A percentile compares a stretch with the other conserved stretches of the same genome.
These are phyloP conservation scores for Harpagifer antarcticus DNA, from an alignment of 2,797 vertebrate genomes.

Conservation along the genomic window DNA sequence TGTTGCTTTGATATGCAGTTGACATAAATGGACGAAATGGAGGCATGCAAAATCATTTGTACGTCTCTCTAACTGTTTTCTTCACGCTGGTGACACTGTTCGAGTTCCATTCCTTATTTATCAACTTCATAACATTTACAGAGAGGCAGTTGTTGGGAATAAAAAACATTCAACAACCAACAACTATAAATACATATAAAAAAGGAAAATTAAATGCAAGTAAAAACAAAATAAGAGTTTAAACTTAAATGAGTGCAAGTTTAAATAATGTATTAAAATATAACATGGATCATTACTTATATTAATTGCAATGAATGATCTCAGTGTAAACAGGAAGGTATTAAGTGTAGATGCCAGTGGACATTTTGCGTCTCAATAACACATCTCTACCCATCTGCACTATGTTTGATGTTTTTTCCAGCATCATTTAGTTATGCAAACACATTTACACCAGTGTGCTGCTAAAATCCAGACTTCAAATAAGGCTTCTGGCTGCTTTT, in stretches of 20 bases:
- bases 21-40: background rate
- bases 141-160: too few species aligned
- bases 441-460: slow-evolving; percentile 28
- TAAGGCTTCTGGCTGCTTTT: background rate
- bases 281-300: too few species aligned
- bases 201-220: too few species aligned
- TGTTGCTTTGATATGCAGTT: background rate
- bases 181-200: too few species aligned
- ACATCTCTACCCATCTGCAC: slow-evolving; percentile 28
- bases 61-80: background rate
- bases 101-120: too few species aligned
- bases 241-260: too few species aligned
- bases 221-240: too few species aligned
- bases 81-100: background rate
- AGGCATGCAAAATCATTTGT: slow-evolving; percentile 1
- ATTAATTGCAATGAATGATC: too few species aligned
- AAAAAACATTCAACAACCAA: too few species aligned
- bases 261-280: too few species aligned
- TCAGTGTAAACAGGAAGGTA: too few species aligned
- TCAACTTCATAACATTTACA: too few species aligned
- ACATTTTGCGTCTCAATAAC: slow-evolving; percentile 22
- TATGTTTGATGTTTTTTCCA: slow-evolving; percentile 38
- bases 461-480: slow-evolving; percentile 29
- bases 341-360: background rate
- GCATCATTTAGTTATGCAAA: slow-evolving; percentile 39